Evolutionary conservation across 2,797 vertebrate genomes (phyloP), one percentile per base, ranked within the genome.

Genomic region (Chloroceryle amazona): DNA sequence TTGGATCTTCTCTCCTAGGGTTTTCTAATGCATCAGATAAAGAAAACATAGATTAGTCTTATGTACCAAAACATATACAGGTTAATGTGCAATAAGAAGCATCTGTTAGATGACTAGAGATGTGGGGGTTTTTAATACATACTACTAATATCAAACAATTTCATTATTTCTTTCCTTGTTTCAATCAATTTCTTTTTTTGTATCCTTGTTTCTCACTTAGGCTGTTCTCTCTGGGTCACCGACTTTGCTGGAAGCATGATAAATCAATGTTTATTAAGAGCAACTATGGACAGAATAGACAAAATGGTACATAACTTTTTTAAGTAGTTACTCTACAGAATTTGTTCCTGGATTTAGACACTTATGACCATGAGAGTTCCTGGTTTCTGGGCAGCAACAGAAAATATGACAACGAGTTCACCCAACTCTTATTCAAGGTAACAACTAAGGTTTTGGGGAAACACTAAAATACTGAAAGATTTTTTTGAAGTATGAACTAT

Each of bases 1-100:
- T 94, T 98, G 98, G 81, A 98, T 97, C 91, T 98, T 98, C 93
- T 99, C 98, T 14, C 98, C 98, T 86, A 99, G 98, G 94, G 98
- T 98, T 98, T 98, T 99, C 99, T 99, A 98, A 95, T 95, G 89
- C 91, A 97, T 86, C 52, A 90, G 79, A 97, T 89, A 94, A 91
- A 97, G 89, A 92, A 85, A 94, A 82, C 65, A 97, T 65, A 96
- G 93, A 97, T 98, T 97, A 98, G 89, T 60, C 80, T 86, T 70
- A 89, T n/a, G 66, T 93, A 93, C 80, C 80, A 96, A 97, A 95
- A 91, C 35, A 72, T 57, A 74, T 23, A 90, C 55, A 89, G 52
- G 90, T 94, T 97, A 90, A 90, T 63, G 65, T 82, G 60, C 63
- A 89, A 95, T 42, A 93, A 90, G 71, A 95, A 82, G 58, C 74